Evolutionary conservation across 2,888 invertebrate species (phyloP), one percentile per base, ranked within the genome.

Genomic region (Drosophila acutilabella): DNA sequence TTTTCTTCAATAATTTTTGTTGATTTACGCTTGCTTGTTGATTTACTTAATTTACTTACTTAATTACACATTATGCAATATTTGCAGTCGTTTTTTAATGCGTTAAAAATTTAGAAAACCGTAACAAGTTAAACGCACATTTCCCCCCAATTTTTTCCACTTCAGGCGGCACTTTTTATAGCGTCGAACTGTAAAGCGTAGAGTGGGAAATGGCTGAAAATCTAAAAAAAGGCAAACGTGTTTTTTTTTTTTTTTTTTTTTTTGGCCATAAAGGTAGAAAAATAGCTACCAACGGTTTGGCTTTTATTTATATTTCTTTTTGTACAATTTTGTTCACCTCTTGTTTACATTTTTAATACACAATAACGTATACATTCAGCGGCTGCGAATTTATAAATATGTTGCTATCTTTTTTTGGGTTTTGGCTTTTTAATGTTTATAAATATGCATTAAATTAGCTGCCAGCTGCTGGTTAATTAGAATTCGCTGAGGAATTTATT

Each of bases 331-430:
- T 47, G 54, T 64, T 40, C 23, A 57, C 60, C 57, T 57, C 67
- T 76, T 88, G 86, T 85, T 82, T 82, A 82, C 80, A 79, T 73
- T 88, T 76, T 88, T 70, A 81, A 79, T 81, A 66, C 53, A 64
- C 65, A 74, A 72, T 78, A 80, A 65, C 48, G 53, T 59, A 53
- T 56, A 76, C 62, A 58, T 54, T 65, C 64, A 57, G 65, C 64
- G 65, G 78, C 71, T 64, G 58, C 61, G n/a, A 72, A 76, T 79
- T 70, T 76, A 69, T 72, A 58, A 71, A 65, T 70, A 50, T 66
- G 40, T 30, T 72, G 62, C 61, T 47, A 20, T 40, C 47, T 64
- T 77, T 69, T 60, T 48, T 69, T 8, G 30, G 30, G 2, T 23
- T 23, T 23, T 23, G 30, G 30, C 26, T 59, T 68, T 64, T 41